phyloP scores from a whole-genome alignment of 2,888 invertebrate genomes.

The Balanococcus diminutus region DNA sequence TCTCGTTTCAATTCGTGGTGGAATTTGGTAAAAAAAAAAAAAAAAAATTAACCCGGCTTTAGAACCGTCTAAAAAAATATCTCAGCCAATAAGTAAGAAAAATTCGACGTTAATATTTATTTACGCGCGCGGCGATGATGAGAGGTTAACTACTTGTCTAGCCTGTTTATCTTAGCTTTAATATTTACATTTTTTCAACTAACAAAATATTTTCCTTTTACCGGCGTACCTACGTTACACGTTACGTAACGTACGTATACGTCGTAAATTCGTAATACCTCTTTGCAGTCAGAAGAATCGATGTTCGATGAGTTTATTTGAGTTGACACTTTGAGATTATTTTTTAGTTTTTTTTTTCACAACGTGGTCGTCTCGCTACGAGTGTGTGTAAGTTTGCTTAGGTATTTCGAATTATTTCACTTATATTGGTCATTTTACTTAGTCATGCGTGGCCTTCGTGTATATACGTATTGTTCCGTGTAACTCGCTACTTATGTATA shows the following conservation, averaged over 20 bases:
- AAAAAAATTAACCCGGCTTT: not conserved
- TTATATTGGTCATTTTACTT: constrained; percentile 4
- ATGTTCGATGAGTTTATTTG: constrained; percentile 4
- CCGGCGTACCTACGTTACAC: not conserved
- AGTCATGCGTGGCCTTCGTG: constrained; percentile 16
- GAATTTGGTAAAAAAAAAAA: not conserved
- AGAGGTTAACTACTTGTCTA: constrained; percentile 42
- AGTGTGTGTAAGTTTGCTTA: not conserved
- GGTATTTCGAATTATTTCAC: not conserved
- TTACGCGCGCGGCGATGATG: not conserved
- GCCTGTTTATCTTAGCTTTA: constrained; percentile 33
- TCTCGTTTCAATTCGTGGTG: too few species aligned
- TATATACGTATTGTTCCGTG: not conserved
- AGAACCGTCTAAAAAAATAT: constrained; percentile 17
- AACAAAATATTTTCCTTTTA: constrained; percentile 35
- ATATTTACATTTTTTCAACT: constrained; percentile 35
- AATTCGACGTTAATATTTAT: constrained; percentile 28
- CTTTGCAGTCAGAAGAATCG: constrained; percentile 24
- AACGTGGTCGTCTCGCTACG: too few species aligned
- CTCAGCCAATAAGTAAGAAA: constrained; percentile 3
- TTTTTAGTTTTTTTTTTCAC: not conserved
- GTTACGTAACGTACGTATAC: not conserved
- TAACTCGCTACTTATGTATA: not conserved
- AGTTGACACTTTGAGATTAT: constrained; percentile 31
- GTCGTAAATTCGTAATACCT: not conserved